Evolutionary conservation across 1,140 invertebrate genomes (phyloP).

Genomic region (Dendrolimus punctatus): DNA sequence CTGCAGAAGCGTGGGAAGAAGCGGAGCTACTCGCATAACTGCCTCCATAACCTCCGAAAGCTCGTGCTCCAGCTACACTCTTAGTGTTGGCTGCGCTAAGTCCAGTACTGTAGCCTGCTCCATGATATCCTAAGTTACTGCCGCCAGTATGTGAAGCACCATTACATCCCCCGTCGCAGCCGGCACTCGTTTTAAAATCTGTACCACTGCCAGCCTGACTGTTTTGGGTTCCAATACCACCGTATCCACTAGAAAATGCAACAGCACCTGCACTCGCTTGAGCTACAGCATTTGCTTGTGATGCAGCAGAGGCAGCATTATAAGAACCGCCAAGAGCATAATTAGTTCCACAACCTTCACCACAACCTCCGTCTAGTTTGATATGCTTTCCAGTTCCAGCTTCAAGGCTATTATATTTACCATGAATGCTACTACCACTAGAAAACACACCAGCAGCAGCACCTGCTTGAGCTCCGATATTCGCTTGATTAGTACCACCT

Average conservation of each 20-base stretch:
- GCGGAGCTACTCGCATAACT: slow-evolving; percentile 43
- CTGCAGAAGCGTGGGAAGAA: slow-evolving; percentile 44
- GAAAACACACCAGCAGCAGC: slow-evolving; percentile 2
- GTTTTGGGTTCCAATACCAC: slow-evolving; percentile 1
- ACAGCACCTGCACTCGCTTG: slow-evolving; percentile 22
- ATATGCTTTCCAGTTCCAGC: no score
- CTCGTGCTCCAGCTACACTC: slow-evolving; percentile 17
- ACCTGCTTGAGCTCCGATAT: slow-evolving; percentile 6
- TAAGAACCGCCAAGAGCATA: no score
- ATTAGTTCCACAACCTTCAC: no score
- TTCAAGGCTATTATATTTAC: no score
- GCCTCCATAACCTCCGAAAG: slow-evolving; percentile 20
- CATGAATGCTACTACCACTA: no score
- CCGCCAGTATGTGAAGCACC: slow-evolving; percentile 1
- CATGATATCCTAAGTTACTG: slow-evolving; percentile 1
- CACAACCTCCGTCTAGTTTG: no score
- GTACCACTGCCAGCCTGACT: slow-evolving; percentile 6
- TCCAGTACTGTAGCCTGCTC: not conserved
- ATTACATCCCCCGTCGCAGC: slow-evolving; percentile 16
- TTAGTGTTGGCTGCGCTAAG: slow-evolving; percentile 1
- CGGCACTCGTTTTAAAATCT: slow-evolving; percentile 3
- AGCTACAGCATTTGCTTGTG: slow-evolving; percentile 22
- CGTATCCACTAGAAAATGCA: slow-evolving; percentile 10
- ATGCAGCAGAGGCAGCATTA: slow-evolving; percentile 4
- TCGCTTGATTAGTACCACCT: not conserved